Conservation (phyloP, 2,113 vertebrate species). For the Psephotus haematonotus region DNA sequence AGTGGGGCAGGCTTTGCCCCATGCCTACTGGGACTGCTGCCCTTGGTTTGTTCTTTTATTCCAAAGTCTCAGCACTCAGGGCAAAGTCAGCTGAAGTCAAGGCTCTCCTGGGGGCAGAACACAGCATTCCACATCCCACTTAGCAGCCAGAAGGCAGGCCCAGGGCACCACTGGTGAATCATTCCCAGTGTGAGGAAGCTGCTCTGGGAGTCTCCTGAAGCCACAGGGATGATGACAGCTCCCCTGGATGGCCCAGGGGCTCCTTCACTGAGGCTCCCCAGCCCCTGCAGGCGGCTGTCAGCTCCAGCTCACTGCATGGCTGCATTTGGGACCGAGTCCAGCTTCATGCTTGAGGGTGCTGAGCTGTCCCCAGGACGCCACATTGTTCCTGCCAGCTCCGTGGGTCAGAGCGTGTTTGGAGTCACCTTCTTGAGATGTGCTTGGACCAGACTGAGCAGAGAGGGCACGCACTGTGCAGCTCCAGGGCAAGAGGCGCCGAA, state of each 20-base stretch:
- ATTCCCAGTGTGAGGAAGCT: neutral
- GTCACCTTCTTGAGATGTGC: neutral
- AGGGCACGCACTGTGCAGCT: neutral
- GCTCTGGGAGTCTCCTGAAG: neutral
- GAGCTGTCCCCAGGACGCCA: neutral
- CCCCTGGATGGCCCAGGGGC: neutral
- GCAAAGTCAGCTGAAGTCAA: neutral
- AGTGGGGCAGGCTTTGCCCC: neutral
- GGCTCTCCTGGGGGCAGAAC: neutral
- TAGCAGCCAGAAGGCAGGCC: neutral
- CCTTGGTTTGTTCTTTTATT: neutral
- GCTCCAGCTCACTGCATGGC: neutral
- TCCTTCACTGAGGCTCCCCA: neutral
- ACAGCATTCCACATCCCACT: fast-evolving
- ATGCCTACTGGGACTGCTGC: neutral
- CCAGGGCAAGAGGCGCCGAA: fast-evolving
- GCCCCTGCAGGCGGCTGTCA: neutral
- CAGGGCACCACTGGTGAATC: neutral
- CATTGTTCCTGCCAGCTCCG: neutral
- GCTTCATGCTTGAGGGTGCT: neutral
- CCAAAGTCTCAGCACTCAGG: neutral
- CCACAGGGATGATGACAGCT: neutral
- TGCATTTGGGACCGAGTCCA: neutral
- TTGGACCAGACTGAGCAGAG: neutral
- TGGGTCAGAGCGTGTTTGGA: fast-evolving